Evolutionary conservation across 2,797 vertebrate species (phyloP), one percentile per base, ranked within the genome.

Genomic region (Sebastes jordani): DNA sequence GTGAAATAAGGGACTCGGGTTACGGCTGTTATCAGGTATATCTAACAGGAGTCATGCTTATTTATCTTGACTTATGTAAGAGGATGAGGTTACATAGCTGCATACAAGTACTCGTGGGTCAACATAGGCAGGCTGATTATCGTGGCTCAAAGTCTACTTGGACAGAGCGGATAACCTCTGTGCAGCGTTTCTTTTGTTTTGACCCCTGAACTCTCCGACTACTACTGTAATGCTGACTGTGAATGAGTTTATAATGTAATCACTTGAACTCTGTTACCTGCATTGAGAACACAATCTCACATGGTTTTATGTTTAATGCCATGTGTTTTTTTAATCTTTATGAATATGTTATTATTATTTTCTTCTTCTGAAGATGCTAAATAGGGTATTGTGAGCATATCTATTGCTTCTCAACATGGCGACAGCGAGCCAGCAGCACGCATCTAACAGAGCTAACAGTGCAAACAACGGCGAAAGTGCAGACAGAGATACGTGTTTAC

Each of bases 61-160:
- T 81, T 81, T 58, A 60, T 67, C 59, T 70, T n/a, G 7, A 18
- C 29, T 93, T 91, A 90, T 59, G 65, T 72, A 93, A 94, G 6
- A 62, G 61, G 25, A 67, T 61, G 46, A 81, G 55, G 71, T 83
- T 83, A 52, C 74, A 68, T 54, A 58, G 63, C 61, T 23, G 25
- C 42, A 64, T 34, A 46, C 42, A 7, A 78, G 71, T 23, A 32
- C 62, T 38, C 36, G 18, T 65, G 61, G 62, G 59, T 78, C 72
- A 84, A 74, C 61, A 56, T 32, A 38, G 6, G 11, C 8, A 29
- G 76, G 34, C 74, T 81, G 65, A 88, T 89, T 84, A 84, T 23
- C 0, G 2, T 2, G 29, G 80, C 38, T 90, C 84, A 91, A 92
- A 90, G 87, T 93, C 83, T 72, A 60, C 64, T 71, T 32, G 63